Evolutionary conservation across 2,888 invertebrate genomes (phyloP).

Genomic region (Tortrix viridana): DNA sequence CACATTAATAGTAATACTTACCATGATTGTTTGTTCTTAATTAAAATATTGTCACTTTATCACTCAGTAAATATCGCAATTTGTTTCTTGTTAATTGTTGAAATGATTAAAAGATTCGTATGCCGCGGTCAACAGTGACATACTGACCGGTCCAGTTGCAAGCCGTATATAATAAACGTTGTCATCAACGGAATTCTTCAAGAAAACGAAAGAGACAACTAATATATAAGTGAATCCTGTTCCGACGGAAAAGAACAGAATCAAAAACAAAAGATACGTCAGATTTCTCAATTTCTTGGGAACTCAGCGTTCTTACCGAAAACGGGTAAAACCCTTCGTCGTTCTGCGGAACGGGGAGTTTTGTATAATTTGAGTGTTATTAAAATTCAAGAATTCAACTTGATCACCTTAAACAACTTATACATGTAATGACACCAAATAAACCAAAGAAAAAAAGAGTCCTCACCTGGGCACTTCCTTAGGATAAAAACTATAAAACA

Average conservation of each 20-base stretch:
- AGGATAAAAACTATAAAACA: no score
- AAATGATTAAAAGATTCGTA: not conserved
- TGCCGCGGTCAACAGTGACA: slow-evolving; percentile 4
- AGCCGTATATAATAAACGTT: slow-evolving; percentile 17
- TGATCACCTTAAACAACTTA: no score
- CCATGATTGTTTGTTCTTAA: no score
- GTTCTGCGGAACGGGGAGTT: no score
- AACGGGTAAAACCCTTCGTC: no score
- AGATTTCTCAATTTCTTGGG: slow-evolving; percentile 12
- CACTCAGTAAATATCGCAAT: not conserved
- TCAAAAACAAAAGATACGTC: slow-evolving; percentile 9
- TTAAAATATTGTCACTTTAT: no score
- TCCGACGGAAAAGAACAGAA: slow-evolving; percentile 7
- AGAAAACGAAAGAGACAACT: slow-evolving; percentile 3
- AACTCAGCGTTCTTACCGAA: not conserved
- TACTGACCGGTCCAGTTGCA: slow-evolving; percentile 11
- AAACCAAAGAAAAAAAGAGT: no score
- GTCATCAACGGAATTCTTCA: not conserved
- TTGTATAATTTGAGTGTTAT: no score
- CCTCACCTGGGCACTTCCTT: no score
- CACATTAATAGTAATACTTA: no score
- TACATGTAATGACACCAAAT: no score
- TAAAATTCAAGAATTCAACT: no score
- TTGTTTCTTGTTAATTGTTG: not conserved
- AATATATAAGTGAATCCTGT: slow-evolving; percentile 1